phyloP scores from a whole-genome alignment of 2,797 vertebrate species.

The Esox lucius region DNA sequence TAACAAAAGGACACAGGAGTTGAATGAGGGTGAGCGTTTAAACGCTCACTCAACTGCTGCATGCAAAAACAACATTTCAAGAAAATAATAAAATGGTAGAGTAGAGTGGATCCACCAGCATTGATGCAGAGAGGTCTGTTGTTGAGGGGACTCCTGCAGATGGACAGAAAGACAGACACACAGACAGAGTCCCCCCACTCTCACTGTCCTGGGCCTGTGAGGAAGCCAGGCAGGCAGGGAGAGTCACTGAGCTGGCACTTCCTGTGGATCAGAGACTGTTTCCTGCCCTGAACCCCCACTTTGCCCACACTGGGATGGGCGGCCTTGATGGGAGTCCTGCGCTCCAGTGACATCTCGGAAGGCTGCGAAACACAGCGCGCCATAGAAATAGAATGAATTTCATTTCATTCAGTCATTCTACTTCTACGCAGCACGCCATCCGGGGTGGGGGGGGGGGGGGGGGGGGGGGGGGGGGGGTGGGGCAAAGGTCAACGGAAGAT shows the following conservation, averaged over 20 bases:
- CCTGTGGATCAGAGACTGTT: slow-evolving; percentile 59
- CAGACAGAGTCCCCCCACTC: slow-evolving; percentile 36
- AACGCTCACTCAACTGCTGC: slow-evolving; percentile 50
- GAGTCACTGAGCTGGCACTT: slow-evolving; percentile 50
- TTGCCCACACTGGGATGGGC: slow-evolving; percentile 67
- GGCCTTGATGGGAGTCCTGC: slow-evolving; percentile 67
- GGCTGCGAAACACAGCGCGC: slow-evolving; percentile 66
- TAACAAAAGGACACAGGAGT: slow-evolving; percentile 59
- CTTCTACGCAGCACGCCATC: slow-evolving; percentile 49
- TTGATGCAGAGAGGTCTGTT: slow-evolving; percentile 47
- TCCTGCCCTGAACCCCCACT: slow-evolving; percentile 68
- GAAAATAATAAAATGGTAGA: slow-evolving; percentile 18
- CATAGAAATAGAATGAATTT: slow-evolving; percentile 35
- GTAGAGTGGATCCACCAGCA: slow-evolving; percentile 40
- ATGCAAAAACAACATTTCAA: slow-evolving; percentile 2
- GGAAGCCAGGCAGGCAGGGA: slow-evolving; percentile 48
- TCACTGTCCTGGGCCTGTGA: slow-evolving; percentile 60
- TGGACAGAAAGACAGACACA: not conserved
- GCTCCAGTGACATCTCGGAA: slow-evolving; percentile 67
- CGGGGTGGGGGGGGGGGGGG: slow-evolving; percentile 26
- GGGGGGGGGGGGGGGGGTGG: not conserved
- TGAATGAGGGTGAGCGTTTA: slow-evolving; percentile 39
- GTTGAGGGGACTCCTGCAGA: slow-evolving; percentile 37
- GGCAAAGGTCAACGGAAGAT: slow-evolving; percentile 14
- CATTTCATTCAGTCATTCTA: too few relatives aligned